phyloP scores from a whole-genome alignment of 2,797 vertebrate species.

The Champsocephalus gunnari region DNA sequence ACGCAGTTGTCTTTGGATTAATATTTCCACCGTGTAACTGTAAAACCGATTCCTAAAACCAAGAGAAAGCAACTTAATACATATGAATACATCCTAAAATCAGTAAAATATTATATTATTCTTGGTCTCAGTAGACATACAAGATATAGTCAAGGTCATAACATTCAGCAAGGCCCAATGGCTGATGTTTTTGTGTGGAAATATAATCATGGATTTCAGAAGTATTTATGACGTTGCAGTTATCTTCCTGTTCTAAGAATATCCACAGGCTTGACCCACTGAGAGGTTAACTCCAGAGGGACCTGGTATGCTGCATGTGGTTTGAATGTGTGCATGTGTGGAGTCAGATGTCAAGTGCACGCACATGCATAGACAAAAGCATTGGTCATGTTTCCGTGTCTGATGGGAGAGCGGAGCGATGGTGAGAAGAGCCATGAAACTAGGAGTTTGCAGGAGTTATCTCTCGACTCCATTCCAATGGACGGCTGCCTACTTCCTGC shows the following conservation, averaged over 20 bases:
- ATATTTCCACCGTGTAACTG: not conserved
- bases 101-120: not conserved
- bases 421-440: not conserved
- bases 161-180: not conserved
- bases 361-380: not conserved
- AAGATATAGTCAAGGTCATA: not conserved
- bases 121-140: not conserved
- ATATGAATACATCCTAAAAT: not conserved
- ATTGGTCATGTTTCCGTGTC: not conserved
- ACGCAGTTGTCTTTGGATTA: not conserved
- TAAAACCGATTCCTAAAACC: not conserved
- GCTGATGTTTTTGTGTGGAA: not conserved
- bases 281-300: slow-evolving; percentile 33
- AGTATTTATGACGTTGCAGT: slow-evolving; percentile 49
- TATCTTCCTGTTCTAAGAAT: slow-evolving; percentile 64
- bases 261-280: slow-evolving; percentile 46
- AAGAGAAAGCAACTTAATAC: not conserved
- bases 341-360: slow-evolving; percentile 13
- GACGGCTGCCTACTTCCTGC: slow-evolving; percentile 71
- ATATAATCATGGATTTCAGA: slow-evolving; percentile 14
- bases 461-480: slow-evolving; percentile 50
- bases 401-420: not conserved
- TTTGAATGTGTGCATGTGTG: slow-evolving; percentile 6
- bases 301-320: slow-evolving; percentile 7
- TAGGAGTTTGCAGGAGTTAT: slow-evolving; percentile 47